phyloP scores from a whole-genome alignment of 2,797 vertebrate genomes.

The Otolemur crassicaudatus region DNA sequence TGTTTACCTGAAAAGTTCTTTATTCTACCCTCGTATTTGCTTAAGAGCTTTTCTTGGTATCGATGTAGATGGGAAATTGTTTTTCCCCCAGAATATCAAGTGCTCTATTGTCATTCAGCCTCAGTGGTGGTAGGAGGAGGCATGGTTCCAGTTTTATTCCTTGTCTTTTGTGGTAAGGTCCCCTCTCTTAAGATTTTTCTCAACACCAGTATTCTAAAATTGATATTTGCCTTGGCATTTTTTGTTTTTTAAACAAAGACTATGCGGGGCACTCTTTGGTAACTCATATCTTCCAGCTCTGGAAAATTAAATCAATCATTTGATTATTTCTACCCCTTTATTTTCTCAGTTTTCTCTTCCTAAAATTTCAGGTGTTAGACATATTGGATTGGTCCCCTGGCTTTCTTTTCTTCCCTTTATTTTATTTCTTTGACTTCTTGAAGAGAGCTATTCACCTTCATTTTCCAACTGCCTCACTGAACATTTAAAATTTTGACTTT shows the following conservation, averaged over 20 bases:
- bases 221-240: background rate
- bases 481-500: background rate
- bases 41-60: background rate
- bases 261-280: background rate
- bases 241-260: background rate
- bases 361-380: background rate
- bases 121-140: background rate
- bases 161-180: background rate
- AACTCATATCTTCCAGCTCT: background rate
- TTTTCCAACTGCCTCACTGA: background rate
- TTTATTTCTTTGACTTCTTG: conserved; percentile 26
- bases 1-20: background rate
- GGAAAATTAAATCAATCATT: background rate
- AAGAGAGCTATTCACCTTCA: background rate
- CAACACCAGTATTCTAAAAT: background rate
- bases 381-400: background rate
- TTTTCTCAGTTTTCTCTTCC: background rate
- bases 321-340: background rate
- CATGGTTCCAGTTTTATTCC: background rate
- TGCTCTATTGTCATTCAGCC: background rate
- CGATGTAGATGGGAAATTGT: background rate
- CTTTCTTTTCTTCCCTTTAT: background rate
- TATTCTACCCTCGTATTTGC: background rate
- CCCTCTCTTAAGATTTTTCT: background rate
- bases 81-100: background rate